Base-by-base conservation (phyloP, 1,140 invertebrate species). In the Drosophila seguyi region DNA sequence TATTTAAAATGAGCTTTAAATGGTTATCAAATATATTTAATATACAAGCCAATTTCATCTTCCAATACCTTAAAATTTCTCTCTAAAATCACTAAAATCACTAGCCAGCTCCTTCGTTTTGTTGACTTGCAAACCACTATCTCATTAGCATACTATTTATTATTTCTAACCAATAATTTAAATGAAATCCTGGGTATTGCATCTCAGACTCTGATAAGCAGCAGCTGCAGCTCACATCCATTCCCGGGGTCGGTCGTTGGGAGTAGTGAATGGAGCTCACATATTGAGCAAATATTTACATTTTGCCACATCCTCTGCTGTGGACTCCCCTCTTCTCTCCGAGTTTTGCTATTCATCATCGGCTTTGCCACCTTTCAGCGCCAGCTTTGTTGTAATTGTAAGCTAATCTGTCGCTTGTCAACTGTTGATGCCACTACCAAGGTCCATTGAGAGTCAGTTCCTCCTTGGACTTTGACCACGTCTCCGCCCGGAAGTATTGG, bases 371-470 rank as follows among this genome's bases (percentile, higher is more conserved):
- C 68, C 62, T 73, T 67, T 69, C 62, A 69, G 25, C 67, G 66
- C 50, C 80, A 68, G 62, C 50, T 75, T 84, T 84, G 80, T 84
- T 84, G 81, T 84, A 84, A 84, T 84, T 84, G 81, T 79, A 79
- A 84, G 81, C 80, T 84, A 83, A 83, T 83, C 81, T 83, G 80
- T 61, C 80, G 80, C 65, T 69, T 83, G 81, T 71, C 80, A 75
- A 57, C 42, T 58, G 53, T 45, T 36, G 59, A 39, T 41, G 79
- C 74, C 77, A 74, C 61, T 59, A 16, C 39, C 41, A 29, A 55
- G 34, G 52, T 47, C 18, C 44, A 41, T 34, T 16, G 16, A 13
- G 5, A 41, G 34, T 39, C 14, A 14, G 47, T 71, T 71, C 22
- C 39, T 42, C 13, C 50, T 53, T 13, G 27, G 50, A 53, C 50